A percentile compares a stretch with the other conserved stretches of the same genome.
These are phyloP conservation scores for Acleris laterana DNA, from an alignment of 2,888 invertebrate species.

Conservation along the genomic window DNA sequence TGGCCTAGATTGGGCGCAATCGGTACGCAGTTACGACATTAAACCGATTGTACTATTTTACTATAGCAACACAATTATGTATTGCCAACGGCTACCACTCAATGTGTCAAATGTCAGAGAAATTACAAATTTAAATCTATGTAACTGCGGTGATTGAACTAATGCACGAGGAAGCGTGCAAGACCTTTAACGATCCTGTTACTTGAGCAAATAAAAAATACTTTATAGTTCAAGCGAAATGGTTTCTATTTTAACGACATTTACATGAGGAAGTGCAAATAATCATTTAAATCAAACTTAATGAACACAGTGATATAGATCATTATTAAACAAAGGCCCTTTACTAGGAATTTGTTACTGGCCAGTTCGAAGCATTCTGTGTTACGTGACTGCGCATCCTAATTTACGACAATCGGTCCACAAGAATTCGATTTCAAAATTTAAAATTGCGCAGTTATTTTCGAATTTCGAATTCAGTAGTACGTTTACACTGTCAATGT, in stretches of 20 bases:
- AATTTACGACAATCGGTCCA: slow-evolving; percentile 28
- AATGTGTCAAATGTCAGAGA: slow-evolving; percentile 53
- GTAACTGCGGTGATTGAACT: slow-evolving; percentile 43
- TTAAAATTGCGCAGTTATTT: slow-evolving; percentile 11
- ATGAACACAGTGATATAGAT: slow-evolving; percentile 7
- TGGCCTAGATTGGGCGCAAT: slow-evolving; percentile 27
- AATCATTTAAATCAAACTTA: slow-evolving; percentile 10
- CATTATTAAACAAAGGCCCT: background rate
- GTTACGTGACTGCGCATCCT: slow-evolving; percentile 34
- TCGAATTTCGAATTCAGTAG: background rate
- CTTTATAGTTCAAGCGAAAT: slow-evolving; percentile 2
- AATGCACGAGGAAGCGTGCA: slow-evolving; percentile 37
- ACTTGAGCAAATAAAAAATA: slow-evolving; percentile 8
- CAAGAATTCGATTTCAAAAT: slow-evolving; percentile 31
- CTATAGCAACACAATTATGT: slow-evolving; percentile 23
- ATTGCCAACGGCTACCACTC: slow-evolving; percentile 16
- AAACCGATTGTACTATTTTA: slow-evolving; percentile 19
- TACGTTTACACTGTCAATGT: slow-evolving; percentile 15
- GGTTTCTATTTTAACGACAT: slow-evolving; percentile 14
- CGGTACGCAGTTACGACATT: slow-evolving; percentile 23
- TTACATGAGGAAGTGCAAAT: background rate
- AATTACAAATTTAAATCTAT: slow-evolving; percentile 54
- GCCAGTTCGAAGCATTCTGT: slow-evolving; percentile 17
- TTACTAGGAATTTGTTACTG: slow-evolving; percentile 17
- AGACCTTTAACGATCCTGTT: slow-evolving; percentile 15